These are phyloP conservation scores for Brachionus rotundiformis DNA, from an alignment of 1,140 invertebrate genomes.

Conservation along the genomic window DNA sequence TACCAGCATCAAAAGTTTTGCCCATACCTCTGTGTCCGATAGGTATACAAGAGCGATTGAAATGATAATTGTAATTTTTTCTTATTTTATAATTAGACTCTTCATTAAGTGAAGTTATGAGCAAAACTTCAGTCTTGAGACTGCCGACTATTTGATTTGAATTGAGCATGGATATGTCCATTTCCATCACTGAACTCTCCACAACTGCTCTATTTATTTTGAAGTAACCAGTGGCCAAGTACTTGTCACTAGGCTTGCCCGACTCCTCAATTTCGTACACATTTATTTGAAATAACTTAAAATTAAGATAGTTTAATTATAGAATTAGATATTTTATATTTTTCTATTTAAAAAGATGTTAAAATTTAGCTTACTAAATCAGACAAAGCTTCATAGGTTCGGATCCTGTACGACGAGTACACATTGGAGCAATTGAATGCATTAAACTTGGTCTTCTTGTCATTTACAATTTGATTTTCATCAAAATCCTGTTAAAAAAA, in stretches of 20 bases:
- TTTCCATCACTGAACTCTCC: constrained; percentile 21
- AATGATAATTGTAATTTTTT: constrained; percentile 48
- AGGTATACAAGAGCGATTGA: constrained; percentile 27
- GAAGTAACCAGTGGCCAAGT: constrained; percentile 43
- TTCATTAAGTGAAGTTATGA: constrained; percentile 6
- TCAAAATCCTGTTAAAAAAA: constrained; percentile 30
- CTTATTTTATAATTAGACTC: neutral
- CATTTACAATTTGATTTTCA: constrained; percentile 33
- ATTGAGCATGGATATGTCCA: constrained; percentile 35
- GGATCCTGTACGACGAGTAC: constrained; percentile 23
- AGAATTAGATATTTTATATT: neutral
- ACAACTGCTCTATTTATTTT: constrained; percentile 12
- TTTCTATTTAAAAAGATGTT: too few relatives aligned
- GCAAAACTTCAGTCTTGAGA: constrained; percentile 37
- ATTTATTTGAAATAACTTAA: constrained; percentile 50
- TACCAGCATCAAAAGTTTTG: constrained; percentile 40
- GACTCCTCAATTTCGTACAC: constrained; percentile 29
- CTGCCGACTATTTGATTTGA: constrained; percentile 50
- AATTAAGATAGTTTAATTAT: neutral
- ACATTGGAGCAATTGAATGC: neutral
- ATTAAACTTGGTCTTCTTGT: constrained; percentile 38
- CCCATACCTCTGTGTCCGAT: constrained; percentile 52
- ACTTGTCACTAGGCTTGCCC: constrained; percentile 32
- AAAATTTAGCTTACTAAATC: constrained; percentile 31
- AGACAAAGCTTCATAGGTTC: constrained; percentile 25